phyloP scores from a whole-genome alignment of 1,140 invertebrate genomes.

The Homarus americanus region DNA sequence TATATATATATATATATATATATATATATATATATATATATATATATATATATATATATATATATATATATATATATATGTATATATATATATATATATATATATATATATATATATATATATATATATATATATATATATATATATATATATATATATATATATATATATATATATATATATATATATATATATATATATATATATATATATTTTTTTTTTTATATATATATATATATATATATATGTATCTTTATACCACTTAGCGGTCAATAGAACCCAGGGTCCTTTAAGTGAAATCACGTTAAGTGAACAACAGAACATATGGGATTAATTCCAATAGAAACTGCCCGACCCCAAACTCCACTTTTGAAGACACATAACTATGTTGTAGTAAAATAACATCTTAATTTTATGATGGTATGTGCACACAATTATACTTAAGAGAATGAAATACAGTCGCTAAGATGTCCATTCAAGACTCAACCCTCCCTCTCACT shows the following conservation, averaged over 20 bases:
- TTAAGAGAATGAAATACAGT: too few species aligned
- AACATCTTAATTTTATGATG: too few species aligned
- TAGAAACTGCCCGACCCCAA: too few species aligned
- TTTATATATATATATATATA: slow-evolving; percentile 11
- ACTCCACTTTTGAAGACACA: too few species aligned
- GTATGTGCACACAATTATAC: too few species aligned
- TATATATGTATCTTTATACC: background rate
- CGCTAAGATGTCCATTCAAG: too few species aligned
- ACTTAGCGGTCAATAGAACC: too few species aligned
- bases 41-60: slow-evolving; percentile 34
- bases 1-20: slow-evolving; percentile 28
- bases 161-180: slow-evolving; percentile 43
- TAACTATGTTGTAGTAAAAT: too few species aligned
- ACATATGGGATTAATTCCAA: too few species aligned
- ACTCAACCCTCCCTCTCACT: too few species aligned
- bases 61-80: slow-evolving; percentile 30
- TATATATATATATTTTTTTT: slow-evolving; percentile 14
- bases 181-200: slow-evolving; percentile 20
- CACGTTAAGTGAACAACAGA: too few species aligned
- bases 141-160: slow-evolving; percentile 33
- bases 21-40: slow-evolving; percentile 33
- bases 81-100: slow-evolving; percentile 19
- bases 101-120: slow-evolving; percentile 41
- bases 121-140: slow-evolving; percentile 27
- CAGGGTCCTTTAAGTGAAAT: too few species aligned